phyloP scores from a whole-genome alignment of 64 coral and sea anemone species.

The Pocillopora damicornis region DNA sequence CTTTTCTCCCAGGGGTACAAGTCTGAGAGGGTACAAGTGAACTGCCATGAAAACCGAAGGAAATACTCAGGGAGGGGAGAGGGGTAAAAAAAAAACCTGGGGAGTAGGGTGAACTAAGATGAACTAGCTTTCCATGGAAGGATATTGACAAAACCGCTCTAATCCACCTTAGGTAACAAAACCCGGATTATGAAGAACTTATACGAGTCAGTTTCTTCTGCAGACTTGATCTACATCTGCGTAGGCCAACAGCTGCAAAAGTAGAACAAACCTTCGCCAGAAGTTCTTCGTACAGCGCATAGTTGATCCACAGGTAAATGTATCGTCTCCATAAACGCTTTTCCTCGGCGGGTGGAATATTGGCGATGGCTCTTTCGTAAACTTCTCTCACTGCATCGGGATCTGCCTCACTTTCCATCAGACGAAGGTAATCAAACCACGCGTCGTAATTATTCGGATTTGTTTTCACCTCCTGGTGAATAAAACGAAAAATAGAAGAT shows the following conservation, averaged over 20 bases:
- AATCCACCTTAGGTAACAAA: no score
- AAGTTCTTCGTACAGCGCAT: constrained; percentile 91
- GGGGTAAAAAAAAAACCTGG: no score
- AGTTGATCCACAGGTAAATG: constrained; percentile 99
- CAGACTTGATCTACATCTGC: background rate
- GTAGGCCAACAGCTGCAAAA: background rate
- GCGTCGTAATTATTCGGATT: constrained; percentile 97
- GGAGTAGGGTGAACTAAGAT: background rate
- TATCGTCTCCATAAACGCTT: constrained; percentile 94
- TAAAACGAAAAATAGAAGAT: background rate
- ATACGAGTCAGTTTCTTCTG: background rate
- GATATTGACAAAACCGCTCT: no score
- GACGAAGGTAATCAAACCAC: constrained; percentile 96
- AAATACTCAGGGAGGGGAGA: no score
- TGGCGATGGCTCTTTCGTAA: constrained; percentile 91
- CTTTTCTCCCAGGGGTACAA: no score
- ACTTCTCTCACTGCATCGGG: constrained; percentile 80
- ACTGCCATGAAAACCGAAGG: no score
- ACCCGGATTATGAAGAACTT: background rate
- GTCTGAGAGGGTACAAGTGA: no score
- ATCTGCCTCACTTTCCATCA: constrained; percentile 86
- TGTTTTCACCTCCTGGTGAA: constrained; percentile 84
- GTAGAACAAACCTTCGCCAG: constrained; percentile 61
- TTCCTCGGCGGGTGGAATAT: constrained; percentile 93
- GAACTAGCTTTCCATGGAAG: no score